Evolutionary conservation across 2,797 vertebrate genomes (phyloP).

Genomic region (Hippocampus kuda): DNA sequence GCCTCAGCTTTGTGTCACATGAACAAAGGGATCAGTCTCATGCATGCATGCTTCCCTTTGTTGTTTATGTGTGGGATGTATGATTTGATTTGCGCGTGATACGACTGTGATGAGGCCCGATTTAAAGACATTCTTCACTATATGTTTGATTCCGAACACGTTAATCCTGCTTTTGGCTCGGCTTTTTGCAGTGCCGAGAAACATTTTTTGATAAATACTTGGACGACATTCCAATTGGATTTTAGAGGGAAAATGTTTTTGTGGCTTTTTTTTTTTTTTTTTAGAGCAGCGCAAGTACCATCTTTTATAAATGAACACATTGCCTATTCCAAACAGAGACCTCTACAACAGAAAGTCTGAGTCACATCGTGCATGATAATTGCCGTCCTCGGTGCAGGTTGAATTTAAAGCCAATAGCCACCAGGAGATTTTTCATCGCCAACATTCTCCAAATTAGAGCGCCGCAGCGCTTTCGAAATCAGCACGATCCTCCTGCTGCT

Average conservation of each 20-base stretch:
- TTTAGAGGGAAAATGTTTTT: no score
- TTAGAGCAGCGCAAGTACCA: background rate
- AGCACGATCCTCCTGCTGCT: background rate
- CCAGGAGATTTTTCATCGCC: background rate
- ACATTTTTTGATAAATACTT: background rate
- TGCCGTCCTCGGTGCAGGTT: background rate
- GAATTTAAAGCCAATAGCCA: background rate
- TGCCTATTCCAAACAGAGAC: background rate
- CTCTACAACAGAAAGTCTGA: background rate
- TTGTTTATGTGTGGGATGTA: conserved; percentile 2
- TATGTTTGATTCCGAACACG: background rate
- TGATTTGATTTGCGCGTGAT: background rate
- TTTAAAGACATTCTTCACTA: background rate
- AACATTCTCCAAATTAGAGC: background rate
- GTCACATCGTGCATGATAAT: background rate
- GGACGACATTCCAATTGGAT: no score
- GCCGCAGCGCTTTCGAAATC: background rate
- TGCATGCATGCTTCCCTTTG: background rate
- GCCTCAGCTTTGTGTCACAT: background rate
- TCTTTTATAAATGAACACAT: no score
- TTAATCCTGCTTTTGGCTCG: background rate
- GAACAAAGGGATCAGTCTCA: background rate
- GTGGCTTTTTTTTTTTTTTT: background rate
- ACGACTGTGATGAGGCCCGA: background rate
- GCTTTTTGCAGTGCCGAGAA: background rate